phyloP scores from a whole-genome alignment of 2,113 vertebrate genomes.

The Falcunculus frontatus region DNA sequence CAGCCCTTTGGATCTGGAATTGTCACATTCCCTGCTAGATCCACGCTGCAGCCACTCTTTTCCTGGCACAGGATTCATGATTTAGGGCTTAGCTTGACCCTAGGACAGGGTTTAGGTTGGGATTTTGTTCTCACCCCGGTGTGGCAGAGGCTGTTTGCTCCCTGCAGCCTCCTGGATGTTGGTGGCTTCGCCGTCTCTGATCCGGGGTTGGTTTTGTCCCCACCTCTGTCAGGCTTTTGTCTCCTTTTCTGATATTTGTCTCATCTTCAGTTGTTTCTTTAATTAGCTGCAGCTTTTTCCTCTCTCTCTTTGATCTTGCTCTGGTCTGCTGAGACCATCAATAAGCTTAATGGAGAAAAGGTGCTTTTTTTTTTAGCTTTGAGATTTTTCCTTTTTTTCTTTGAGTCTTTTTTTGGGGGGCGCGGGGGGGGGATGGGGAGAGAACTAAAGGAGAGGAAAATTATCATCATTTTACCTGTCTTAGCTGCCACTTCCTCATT shows the following conservation, averaged over 20 bases:
- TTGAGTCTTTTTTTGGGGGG: neutral
- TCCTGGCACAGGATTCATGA: neutral
- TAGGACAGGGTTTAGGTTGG: neutral
- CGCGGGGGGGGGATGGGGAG: accelerated
- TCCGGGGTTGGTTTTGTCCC: neutral
- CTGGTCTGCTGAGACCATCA: slow-evolving; percentile 12
- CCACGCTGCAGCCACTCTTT: accelerated
- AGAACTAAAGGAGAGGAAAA: neutral
- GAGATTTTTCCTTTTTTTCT: neutral
- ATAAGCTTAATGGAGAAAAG: slow-evolving; percentile 22
- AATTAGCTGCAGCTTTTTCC: neutral
- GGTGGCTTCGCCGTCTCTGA: neutral
- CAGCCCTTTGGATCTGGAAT: neutral
- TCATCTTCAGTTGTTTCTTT: neutral
- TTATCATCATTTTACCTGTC: neutral
- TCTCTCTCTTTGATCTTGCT: slow-evolving; percentile 17
- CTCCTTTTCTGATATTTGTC: neutral
- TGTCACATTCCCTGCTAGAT: accelerated
- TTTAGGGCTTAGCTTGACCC: neutral
- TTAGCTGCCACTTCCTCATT: neutral
- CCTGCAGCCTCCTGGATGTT: neutral
- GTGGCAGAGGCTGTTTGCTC: neutral
- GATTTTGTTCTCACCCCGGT: neutral
- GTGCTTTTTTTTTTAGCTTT: neutral
- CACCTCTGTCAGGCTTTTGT: neutral